Base-by-base conservation (phyloP, 2,797 vertebrate genomes). In the Pristis pectinata region DNA sequence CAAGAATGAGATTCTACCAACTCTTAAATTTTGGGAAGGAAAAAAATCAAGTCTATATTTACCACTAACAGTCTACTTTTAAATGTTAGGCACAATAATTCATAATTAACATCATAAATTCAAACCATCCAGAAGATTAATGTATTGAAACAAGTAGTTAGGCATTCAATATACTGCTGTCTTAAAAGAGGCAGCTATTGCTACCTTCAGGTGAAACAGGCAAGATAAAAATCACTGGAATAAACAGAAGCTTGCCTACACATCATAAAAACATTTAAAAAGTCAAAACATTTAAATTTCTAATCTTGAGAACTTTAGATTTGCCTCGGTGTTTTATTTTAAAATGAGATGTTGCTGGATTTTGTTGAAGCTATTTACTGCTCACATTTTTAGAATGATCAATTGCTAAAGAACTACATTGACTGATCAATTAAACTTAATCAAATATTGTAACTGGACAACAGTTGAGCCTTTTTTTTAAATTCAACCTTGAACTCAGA, bases 1-100 rank as follows among this genome's bases (percentile, higher is more conserved):
- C 87, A 91, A 91, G 87, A 91, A 91, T 91, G 87, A 91, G 87
- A 91, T 9, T 64, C 87, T 41, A 91, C 87, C 59, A 41, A 27
- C n/a, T 67, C 61, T 91, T 67, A 91, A 41, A 67, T 41, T 17
- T 64, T 67, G 34, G 13, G n/a, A 13, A 41, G 11, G n/a, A 37
- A 89, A 3, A 37, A 27, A 19, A 56, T 49, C 24, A 56, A 41
- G n/a, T 67, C 61, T 41, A 67, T 13, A 37, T 85, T 17, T 61
- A 64, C 34, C 1, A 8, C 61, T 37, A 89, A 10, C n/a, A 87
- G 56, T 89, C 85, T 89, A 91, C 9, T 67, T 67, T 10, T 19
- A 37, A 64, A 91, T 22, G n/a, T 64, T 67, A 64, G 64, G n/a
- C 59, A 91, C 3, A 91, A 91, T 41, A 24, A 24, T 41, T 64